Base-by-base conservation (phyloP, 1,140 invertebrate genomes). In the Oryctes rhinoceros region DNA sequence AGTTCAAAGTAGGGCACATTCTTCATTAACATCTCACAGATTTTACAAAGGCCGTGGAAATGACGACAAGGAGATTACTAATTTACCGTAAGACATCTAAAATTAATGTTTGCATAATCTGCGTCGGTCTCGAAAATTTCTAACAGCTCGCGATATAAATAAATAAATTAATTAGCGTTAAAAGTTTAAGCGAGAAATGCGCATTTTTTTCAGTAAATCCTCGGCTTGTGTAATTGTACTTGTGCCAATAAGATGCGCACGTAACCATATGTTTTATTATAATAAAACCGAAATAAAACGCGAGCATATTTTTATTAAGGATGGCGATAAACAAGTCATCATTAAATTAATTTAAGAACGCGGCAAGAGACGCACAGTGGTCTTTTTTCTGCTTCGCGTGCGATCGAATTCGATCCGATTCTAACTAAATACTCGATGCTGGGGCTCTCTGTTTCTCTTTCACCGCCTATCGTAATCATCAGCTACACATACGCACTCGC, bases 241-340 rank as follows among this genome's bases (percentile, higher is more conserved):
- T 71, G 65, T 71, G 65, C 65, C 65, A 71, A 71, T 71, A 71
- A 35, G 20, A 37, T 71, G 65, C 65, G 65, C 65, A 71, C 65
- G 65, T 71, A 71, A 71, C 65, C 65, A 71, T 71, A 71, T 13
- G 65, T 71, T 71, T 71, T 71, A 71, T 71, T 35, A 71, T 71
- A 71, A 71, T 71, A 71, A 71, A 71, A 71, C 65, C 65, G 65
- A 71, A 71, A 71, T 71, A 71, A 71, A 71, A 71, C 35, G 65
- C 35, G 65, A 9, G 65, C 65, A 71, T 71, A 71, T 20, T 71
- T 71, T 71, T 71, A 71, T 71, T 71, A 71, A 71, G 65, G 65
- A 71, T 71, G 65, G 65, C 65, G 65, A 71, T 71, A 71, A 71
- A 71, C 65, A 71, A 71, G 65, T 71, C 65, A 71, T 71, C 65